These are phyloP conservation scores for Rotaria socialis DNA, from an alignment of 2,888 invertebrate species.

Conservation along the genomic window DNA sequence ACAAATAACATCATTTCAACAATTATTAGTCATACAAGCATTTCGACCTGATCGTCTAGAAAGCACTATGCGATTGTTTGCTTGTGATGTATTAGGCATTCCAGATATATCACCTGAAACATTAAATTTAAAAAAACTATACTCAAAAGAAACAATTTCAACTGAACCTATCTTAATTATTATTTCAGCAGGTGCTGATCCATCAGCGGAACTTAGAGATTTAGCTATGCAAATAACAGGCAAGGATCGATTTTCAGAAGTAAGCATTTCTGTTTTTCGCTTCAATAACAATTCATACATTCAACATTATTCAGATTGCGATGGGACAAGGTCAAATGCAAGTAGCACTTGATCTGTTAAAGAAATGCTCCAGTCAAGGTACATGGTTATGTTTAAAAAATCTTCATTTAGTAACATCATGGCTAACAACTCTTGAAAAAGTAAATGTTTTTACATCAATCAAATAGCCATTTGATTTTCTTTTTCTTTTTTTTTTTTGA, in stretches of 20 bases:
- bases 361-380: slow-evolving; percentile 66
- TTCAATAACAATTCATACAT: not conserved
- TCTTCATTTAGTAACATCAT: slow-evolving; percentile 71
- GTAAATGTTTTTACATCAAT: slow-evolving; percentile 49
- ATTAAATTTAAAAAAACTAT: slow-evolving; percentile 63
- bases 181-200: slow-evolving; percentile 82
- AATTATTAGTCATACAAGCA: slow-evolving; percentile 73
- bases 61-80: slow-evolving; percentile 71
- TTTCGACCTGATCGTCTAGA: slow-evolving; percentile 78
- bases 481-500: slow-evolving; percentile 49
- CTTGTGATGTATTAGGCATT: slow-evolving; percentile 63
- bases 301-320: slow-evolving; percentile 64
- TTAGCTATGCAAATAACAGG: slow-evolving; percentile 65
- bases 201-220: slow-evolving; percentile 73
- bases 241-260: slow-evolving; percentile 65
- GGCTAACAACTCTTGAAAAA: slow-evolving; percentile 70
- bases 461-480: not conserved
- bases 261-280: slow-evolving; percentile 50
- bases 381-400: slow-evolving; percentile 77
- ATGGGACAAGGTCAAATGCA: slow-evolving; percentile 76
- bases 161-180: slow-evolving; percentile 76
- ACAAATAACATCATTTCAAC: slow-evolving; percentile 72
- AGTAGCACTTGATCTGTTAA: slow-evolving; percentile 65
- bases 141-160: slow-evolving; percentile 64
- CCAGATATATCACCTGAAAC: slow-evolving; percentile 65